Base-by-base conservation (phyloP, 2,888 invertebrate species). In the Sabatieria punctata region DNA sequence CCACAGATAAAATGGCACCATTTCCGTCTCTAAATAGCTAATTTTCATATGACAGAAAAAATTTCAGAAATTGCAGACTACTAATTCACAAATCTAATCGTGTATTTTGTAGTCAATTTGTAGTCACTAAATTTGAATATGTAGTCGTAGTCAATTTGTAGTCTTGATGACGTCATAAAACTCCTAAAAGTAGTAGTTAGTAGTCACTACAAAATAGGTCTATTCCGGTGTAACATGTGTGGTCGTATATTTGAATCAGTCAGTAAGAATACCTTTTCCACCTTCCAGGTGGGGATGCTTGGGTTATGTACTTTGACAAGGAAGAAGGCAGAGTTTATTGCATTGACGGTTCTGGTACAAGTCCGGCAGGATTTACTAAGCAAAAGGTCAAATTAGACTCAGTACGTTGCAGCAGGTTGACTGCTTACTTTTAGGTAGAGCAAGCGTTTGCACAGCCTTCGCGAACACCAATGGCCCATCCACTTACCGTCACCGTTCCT, bases 251-350 rank as follows among this genome's bases (percentile, higher is more conserved):
- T n/a, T n/a, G n/a, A n/a, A n/a, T n/a, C n/a, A n/a, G n/a, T n/a
- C n/a, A n/a, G n/a, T n/a, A n/a, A n/a, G n/a, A n/a, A n/a, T n/a
- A n/a, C n/a, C n/a, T n/a, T n/a, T n/a, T n/a, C n/a, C n/a, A n/a
- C n/a, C n/a, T 41, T 41, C 21, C 45, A 45, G 45, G 45, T 18
- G 45, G 45, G 11, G 39, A 45, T 22, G 18, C 37, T 21, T 45
- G 45, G 45, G 21, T 45, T 6, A 18, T 45, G 25, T 38, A 45
- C 23, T 45, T 42, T 24, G 35, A 35, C 13, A 39, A 39, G n/a
- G 39, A 36, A 41, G 24, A 18, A 8, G 18, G 30, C 13, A 41
- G 24, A 11, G 45, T 45, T n/a, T 18, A 35, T 22, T 46, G 46
- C 30, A 30, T 46, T 15, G 18, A 41, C 27, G 46, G 40, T 19